phyloP scores from a whole-genome alignment of 2,888 invertebrate genomes.

The Cacoxenus indagator region DNA sequence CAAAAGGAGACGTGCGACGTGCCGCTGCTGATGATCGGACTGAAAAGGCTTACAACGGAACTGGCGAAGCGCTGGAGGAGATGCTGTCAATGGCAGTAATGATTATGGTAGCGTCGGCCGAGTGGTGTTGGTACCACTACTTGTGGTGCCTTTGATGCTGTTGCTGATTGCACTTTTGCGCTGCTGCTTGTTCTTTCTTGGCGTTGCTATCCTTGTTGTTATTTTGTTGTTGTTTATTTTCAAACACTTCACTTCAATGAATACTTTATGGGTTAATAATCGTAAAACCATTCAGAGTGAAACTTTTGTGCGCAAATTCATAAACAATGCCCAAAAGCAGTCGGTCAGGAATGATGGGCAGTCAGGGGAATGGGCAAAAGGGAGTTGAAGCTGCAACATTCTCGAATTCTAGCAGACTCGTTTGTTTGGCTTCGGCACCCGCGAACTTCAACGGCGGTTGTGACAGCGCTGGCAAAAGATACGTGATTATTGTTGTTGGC shows the following conservation, averaged over 20 bases:
- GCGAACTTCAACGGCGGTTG: background rate
- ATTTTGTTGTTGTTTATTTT: conserved; percentile 23
- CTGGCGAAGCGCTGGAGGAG: background rate
- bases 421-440: conserved; percentile 54
- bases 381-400: conserved; percentile 22
- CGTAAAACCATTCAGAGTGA: conserved; percentile 63
- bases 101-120: background rate
- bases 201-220: conserved; percentile 31
- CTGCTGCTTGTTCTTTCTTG: conserved; percentile 31
- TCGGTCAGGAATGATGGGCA: conserved; percentile 5
- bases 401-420: background rate
- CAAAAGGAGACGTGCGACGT: background rate
- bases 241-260: conserved; percentile 60
- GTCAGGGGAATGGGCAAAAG: background rate
- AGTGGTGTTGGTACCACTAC: conserved; percentile 50
- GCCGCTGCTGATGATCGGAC: background rate
- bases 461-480: background rate
- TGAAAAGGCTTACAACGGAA: background rate
- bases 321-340: conserved; percentile 50
- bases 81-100: background rate
- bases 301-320: conserved; percentile 61
- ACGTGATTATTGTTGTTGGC: conserved; percentile 6
- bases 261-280: conserved; percentile 69
- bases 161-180: conserved; percentile 64
- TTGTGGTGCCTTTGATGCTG: conserved; percentile 56